Conservation (phyloP, 1,140 invertebrate genomes). For the Heliothis subflexa region DNA sequence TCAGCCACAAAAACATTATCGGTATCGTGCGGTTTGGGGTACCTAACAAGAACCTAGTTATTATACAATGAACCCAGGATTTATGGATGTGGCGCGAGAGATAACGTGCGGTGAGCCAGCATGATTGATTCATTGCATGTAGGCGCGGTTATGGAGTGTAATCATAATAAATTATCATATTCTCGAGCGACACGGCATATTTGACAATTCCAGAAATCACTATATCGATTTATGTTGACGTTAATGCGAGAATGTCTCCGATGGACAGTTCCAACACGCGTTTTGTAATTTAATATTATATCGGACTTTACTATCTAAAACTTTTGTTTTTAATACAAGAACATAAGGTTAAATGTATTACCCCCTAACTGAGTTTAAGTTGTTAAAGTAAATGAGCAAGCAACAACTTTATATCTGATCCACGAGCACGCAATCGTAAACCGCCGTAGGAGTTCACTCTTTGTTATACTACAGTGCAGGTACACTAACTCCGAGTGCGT, state of each 20-base stretch:
- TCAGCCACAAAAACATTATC: slow-evolving; percentile 18
- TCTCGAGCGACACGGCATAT: neutral
- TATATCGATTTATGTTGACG: slow-evolving; percentile 4
- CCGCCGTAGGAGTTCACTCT: no score
- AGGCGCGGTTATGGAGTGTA: slow-evolving; percentile 19
- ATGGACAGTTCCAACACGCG: neutral
- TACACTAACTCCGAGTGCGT: neutral
- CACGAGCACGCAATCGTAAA: neutral
- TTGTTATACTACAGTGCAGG: neutral
- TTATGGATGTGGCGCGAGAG: slow-evolving; percentile 29
- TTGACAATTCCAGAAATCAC: slow-evolving; percentile 22
- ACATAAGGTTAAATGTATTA: neutral
- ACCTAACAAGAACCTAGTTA: slow-evolving; percentile 36
- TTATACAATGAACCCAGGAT: slow-evolving; percentile 26
- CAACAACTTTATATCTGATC: neutral
- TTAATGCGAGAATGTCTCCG: no score
- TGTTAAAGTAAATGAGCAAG: neutral
- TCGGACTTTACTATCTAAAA: no score
- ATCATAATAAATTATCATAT: slow-evolving; percentile 44
- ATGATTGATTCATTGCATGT: slow-evolving; percentile 43
- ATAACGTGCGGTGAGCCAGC: slow-evolving; percentile 23
- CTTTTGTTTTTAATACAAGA: no score
- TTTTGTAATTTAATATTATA: neutral
- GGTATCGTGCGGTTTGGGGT: neutral
- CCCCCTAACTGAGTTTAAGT: neutral